These are phyloP conservation scores for Procambarus virginalis DNA, from an alignment of 1,140 invertebrate genomes.

Conservation along the genomic window DNA sequence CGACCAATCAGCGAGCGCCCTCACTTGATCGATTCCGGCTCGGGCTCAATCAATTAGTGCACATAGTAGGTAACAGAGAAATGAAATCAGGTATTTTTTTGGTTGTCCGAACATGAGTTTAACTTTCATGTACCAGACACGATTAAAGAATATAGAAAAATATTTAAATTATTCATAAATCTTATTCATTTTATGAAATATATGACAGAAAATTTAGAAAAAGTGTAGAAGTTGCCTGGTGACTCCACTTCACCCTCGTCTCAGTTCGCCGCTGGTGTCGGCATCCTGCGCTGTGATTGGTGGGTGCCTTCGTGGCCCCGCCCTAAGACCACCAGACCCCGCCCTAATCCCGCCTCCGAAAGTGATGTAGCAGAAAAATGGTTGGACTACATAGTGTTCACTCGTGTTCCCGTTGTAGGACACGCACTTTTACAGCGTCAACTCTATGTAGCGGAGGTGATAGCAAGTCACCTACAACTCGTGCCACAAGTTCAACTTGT, in stretches of 20 bases:
- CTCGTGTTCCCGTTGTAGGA: conserved; percentile 71
- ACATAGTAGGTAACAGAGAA: conserved; percentile 53
- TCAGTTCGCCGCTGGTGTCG: conserved; percentile 36
- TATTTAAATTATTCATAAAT: no score
- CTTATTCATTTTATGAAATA: no score
- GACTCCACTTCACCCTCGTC: conserved; percentile 53
- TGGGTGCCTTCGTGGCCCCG: conserved; percentile 11
- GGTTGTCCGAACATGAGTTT: background rate
- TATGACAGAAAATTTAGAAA: background rate
- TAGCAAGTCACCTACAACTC: conserved; percentile 68
- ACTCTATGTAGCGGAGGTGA: conserved; percentile 70
- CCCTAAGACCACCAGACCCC: conserved; percentile 40
- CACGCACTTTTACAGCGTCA: conserved; percentile 71
- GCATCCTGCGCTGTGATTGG: conserved; percentile 19
- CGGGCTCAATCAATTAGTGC: conserved; percentile 68
- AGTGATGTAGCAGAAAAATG: conserved; percentile 71
- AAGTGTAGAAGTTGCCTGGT: background rate
- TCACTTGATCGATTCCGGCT: conserved; percentile 62
- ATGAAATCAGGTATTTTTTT: conserved; percentile 46
- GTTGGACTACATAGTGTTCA: conserved; percentile 70
- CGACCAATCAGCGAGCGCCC: conserved; percentile 52
- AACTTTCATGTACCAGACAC: background rate
- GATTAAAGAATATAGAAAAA: no score
- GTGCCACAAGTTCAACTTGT: conserved; percentile 65
- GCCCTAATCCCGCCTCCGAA: conserved; percentile 61